phyloP scores from a whole-genome alignment of 2,888 invertebrate species.

The Lasioglossum zephyrum region DNA sequence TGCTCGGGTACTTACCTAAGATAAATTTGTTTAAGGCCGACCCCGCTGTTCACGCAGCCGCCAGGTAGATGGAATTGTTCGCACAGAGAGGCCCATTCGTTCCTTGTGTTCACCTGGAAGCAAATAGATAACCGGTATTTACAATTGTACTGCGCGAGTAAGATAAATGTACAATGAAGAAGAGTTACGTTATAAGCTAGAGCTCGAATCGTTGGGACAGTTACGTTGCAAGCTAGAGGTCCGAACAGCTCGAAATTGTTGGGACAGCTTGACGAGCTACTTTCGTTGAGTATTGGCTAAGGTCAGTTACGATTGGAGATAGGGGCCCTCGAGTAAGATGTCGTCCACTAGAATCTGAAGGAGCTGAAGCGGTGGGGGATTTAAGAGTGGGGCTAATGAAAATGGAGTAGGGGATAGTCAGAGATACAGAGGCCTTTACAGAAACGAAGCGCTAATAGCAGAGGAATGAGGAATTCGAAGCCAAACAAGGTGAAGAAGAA shows the following conservation, averaged over 20 bases:
- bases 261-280: neutral
- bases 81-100: constrained; percentile 94
- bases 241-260: neutral
- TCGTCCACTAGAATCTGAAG: neutral
- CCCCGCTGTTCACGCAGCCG: constrained; percentile 95
- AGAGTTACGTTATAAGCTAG: neutral
- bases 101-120: constrained; percentile 92
- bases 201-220: neutral
- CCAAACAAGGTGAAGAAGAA: neutral
- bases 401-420: neutral
- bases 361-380: neutral
- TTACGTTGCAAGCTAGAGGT: too few relatives aligned
- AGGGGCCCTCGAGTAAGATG: neutral
- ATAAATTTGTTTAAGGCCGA: constrained; percentile 93
- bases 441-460: neutral
- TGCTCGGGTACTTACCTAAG: constrained; percentile 87
- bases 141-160: neutral
- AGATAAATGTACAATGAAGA: neutral
- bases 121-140: neutral
- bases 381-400: neutral
- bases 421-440: neutral
- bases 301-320: neutral
- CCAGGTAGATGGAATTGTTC: constrained; percentile 91
- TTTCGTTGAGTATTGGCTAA: neutral
- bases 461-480: neutral